A percentile compares a stretch with the other conserved stretches of the same genome.
Conservation (phyloP, 1,140 invertebrate species). For the Drosophila equinoxialis region DNA sequence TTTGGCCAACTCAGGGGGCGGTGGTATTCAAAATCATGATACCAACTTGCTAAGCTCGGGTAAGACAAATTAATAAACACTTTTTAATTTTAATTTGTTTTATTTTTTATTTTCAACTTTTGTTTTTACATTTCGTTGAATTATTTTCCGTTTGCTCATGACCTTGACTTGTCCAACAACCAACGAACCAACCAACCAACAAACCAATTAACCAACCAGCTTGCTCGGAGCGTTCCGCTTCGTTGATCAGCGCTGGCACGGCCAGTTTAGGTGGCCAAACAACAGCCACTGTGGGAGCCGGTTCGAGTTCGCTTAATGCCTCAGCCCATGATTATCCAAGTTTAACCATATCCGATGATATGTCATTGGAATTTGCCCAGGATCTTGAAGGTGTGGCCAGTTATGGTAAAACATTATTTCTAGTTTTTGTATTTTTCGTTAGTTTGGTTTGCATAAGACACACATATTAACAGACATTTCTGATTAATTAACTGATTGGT, state of each 20-base stretch:
- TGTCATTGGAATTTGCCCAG: slow-evolving; percentile 77
- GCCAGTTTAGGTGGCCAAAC: slow-evolving; percentile 76
- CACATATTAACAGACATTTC: too few relatives aligned
- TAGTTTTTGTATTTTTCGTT: slow-evolving; percentile 4
- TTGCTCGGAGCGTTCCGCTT: slow-evolving; percentile 81
- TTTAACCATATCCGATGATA: slow-evolving; percentile 80
- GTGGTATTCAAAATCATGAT: slow-evolving; percentile 84
- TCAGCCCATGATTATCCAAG: slow-evolving; percentile 80
- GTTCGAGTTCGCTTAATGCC: slow-evolving; percentile 35
- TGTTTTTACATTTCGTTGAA: slow-evolving; percentile 42
- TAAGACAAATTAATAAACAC: slow-evolving; percentile 76
- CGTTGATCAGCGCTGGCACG: slow-evolving; percentile 74
- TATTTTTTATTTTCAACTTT: slow-evolving; percentile 42
- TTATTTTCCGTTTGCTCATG: slow-evolving; percentile 28
- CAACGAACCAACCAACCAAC: neutral
- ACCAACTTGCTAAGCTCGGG: slow-evolving; percentile 89
- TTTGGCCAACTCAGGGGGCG: slow-evolving; percentile 83
- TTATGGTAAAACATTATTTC: slow-evolving; percentile 71
- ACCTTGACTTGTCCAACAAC: slow-evolving; percentile 17
- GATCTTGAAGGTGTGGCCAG: slow-evolving; percentile 72
- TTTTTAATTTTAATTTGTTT: slow-evolving; percentile 3
- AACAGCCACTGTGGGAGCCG: slow-evolving; percentile 55
- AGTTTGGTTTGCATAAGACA: neutral
- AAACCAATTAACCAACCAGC: slow-evolving; percentile 43
- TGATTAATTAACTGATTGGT: slow-evolving; percentile 11